Base-by-base conservation (phyloP, 2,797 vertebrate species). In the Microhierax caerulescens region DNA sequence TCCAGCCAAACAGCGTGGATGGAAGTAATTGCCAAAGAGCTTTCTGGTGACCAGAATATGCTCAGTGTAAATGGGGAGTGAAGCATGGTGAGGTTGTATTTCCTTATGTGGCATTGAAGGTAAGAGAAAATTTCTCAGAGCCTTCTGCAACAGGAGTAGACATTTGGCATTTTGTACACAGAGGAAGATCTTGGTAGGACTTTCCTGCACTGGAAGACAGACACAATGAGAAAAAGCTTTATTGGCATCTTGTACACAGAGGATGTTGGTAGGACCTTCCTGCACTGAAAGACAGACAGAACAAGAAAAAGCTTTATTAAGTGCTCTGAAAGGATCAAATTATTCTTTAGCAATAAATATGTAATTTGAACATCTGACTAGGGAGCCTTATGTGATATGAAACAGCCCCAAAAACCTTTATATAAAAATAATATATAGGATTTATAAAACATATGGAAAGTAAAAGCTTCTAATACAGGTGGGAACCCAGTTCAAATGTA, bases 1-100 rank as follows among this genome's bases (percentile, higher is more conserved):
- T 84, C 30, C 74, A 54, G 61, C 45, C 59, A 86, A 88, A 36
- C 9, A 63, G 13, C 5, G 20, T 9, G 21, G 15, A 65, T 7
- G 7, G 21, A 70, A 53, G 2, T 10, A 39, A 50, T 72, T 75
- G 54, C 69, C 69, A 80, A 92, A 57, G 43, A 45, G 4, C 19
- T 57, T 63, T 59, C 13, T 43, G 43, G 45, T 82, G 64, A 63
- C 39, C 51, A 48, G 78, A 89, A 67, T 77, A 34, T 53, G 54
- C 56, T 68, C 17, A 5, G 2, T 36, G 32, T 34, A 82, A 43
- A 1, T 0, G 1, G 68, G 23, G 39, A 64, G 41, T 47, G 39
- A 82, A 85, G 18, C 7, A n/a, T 0, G 0, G 10, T 21, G 24
- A 84, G 36, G 67, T 77, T 67, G 2, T 30, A 41, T 28, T 81